Conservation (phyloP, 2,113 vertebrate genomes). For the Setophaga petechia region DNA sequence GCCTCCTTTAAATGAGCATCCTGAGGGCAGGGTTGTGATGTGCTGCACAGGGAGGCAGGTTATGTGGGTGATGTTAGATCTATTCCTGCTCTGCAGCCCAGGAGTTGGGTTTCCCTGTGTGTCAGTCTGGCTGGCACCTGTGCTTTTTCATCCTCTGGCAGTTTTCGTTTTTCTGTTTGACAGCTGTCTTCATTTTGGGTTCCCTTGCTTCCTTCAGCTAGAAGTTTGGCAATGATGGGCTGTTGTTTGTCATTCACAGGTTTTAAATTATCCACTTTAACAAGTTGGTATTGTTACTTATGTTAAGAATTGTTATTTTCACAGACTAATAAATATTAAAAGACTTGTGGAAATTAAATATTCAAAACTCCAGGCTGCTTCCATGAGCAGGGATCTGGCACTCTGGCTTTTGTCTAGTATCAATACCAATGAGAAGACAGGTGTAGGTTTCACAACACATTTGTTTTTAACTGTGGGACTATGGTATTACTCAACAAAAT, state of each 20-base stretch:
- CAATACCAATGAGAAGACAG: not conserved
- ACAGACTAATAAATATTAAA: not conserved
- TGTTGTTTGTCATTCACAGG: not conserved
- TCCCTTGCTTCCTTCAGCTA: not conserved
- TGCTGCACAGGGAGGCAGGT: not conserved
- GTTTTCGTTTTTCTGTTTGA: not conserved
- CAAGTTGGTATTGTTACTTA: not conserved
- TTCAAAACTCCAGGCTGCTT: not conserved
- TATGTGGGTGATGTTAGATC: not conserved
- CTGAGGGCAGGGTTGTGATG: not conserved
- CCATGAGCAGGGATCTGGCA: not conserved
- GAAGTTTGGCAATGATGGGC: not conserved
- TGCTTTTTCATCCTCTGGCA: not conserved
- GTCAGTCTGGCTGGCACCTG: not conserved
- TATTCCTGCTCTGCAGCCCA: slow-evolving; percentile 1
- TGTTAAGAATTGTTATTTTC: not conserved
- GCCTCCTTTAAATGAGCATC: not conserved
- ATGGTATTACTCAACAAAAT: not conserved
- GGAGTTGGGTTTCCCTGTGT: not conserved
- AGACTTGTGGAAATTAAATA: not conserved
- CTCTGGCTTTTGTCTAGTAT: not conserved
- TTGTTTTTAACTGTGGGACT: not conserved
- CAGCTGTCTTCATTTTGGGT: not conserved
- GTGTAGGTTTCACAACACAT: not conserved
- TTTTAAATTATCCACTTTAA: not conserved